These are phyloP conservation scores for Lutjanus erythropterus DNA, from an alignment of 2,113 vertebrate species.

Conservation along the genomic window DNA sequence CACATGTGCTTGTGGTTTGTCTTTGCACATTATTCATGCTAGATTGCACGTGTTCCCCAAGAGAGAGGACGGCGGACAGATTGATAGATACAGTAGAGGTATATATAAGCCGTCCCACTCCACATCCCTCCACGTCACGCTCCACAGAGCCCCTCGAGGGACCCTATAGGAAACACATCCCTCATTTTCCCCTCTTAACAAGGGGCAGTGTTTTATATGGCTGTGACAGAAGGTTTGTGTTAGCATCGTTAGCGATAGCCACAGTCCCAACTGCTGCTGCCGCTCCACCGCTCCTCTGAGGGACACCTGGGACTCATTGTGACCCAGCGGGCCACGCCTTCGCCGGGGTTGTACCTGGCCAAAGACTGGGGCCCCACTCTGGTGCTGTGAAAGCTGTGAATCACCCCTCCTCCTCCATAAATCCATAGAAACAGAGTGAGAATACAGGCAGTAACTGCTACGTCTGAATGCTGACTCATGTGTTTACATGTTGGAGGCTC, in stretches of 20 bases:
- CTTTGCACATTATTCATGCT: conserved; percentile 47
- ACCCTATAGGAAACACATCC: conserved; percentile 68
- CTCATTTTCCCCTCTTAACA: conserved; percentile 70
- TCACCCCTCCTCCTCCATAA: background rate
- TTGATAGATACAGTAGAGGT: conserved; percentile 37
- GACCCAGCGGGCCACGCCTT: conserved; percentile 48
- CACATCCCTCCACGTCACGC: conserved; percentile 14
- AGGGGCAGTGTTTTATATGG: conserved; percentile 77
- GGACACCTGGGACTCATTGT: conserved; percentile 72
- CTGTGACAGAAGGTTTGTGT: conserved; percentile 78
- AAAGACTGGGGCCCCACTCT: conserved; percentile 16
- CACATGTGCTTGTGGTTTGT: conserved; percentile 60
- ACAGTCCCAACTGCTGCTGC: conserved; percentile 23
- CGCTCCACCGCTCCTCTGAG: conserved; percentile 25
- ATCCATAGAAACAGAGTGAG: conserved; percentile 22
- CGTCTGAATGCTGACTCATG: conserved; percentile 33
- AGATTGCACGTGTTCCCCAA: conserved; percentile 34
- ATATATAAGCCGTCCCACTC: background rate
- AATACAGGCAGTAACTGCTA: conserved; percentile 8
- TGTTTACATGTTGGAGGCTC: conserved; percentile 49
- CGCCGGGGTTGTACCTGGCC: conserved; percentile 27
- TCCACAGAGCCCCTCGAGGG: conserved; percentile 58
- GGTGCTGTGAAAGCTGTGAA: conserved; percentile 18
- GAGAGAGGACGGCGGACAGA: conserved; percentile 27
- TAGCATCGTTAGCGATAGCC: conserved; percentile 72